phyloP scores from a whole-genome alignment of 2,797 vertebrate species.

The Fistularia commersonii region DNA sequence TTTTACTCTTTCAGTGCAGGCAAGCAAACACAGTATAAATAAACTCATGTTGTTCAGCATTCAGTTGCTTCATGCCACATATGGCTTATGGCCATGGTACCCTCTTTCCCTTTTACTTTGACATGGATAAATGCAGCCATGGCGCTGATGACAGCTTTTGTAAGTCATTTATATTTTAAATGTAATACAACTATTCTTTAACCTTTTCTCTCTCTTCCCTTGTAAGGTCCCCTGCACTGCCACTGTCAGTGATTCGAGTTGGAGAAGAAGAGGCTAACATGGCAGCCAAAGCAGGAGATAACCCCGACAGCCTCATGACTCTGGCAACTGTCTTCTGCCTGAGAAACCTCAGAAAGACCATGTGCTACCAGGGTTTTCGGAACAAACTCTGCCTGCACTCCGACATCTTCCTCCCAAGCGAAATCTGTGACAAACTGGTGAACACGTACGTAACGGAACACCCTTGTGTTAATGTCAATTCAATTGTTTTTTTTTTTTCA shows the following conservation, averaged over 20 bases:
- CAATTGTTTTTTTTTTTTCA: neutral
- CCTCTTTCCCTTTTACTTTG: no score
- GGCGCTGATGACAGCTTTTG: no score
- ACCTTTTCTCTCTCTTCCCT: constrained; percentile 1
- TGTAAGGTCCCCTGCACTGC: constrained; percentile 41
- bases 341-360: constrained; percentile 89
- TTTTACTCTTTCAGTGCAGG: no score
- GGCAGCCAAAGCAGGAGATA: constrained; percentile 90
- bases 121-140: no score
- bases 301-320: constrained; percentile 91
- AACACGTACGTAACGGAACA: constrained; percentile 79
- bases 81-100: no score
- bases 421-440: constrained; percentile 95
- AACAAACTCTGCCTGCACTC: constrained; percentile 86
- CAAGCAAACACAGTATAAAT: no score
- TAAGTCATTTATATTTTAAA: no score
- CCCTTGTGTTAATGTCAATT: neutral
- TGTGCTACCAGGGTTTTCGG: constrained; percentile 88
- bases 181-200: no score
- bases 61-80: no score
- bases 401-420: constrained; percentile 94
- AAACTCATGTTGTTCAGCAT: no score
- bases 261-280: constrained; percentile 67
- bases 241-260: constrained; percentile 43
- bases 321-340: constrained; percentile 91